phyloP scores from a whole-genome alignment of 1,140 invertebrate genomes.

The Ceratina australensis region DNA sequence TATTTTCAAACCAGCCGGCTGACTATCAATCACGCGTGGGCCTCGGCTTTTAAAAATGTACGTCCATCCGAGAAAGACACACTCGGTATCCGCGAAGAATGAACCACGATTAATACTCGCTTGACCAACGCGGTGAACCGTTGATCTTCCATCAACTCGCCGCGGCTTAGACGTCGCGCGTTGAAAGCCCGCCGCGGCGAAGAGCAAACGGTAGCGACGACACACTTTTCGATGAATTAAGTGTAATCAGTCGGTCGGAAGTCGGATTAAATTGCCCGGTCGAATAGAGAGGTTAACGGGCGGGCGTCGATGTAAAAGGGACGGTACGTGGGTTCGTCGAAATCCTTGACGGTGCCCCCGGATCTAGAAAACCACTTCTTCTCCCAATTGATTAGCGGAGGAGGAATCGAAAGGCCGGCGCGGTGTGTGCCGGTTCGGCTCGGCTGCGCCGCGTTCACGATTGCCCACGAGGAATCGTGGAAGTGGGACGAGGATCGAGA shows the following conservation, averaged over 20 bases:
- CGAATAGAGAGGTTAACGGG: slow-evolving; percentile 43
- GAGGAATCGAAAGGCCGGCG: slow-evolving; percentile 39
- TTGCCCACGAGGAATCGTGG: neutral
- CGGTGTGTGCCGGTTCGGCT: neutral
- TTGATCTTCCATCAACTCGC: slow-evolving; percentile 4
- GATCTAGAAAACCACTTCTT: slow-evolving; percentile 57
- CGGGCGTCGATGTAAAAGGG: slow-evolving; percentile 34
- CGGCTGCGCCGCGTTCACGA: neutral
- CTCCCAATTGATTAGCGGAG: slow-evolving; percentile 49
- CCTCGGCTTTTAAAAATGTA: neutral
- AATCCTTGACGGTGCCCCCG: slow-evolving; percentile 62
- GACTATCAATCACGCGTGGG: neutral
- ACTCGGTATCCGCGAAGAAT: neutral
- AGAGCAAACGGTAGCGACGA: slow-evolving; percentile 32
- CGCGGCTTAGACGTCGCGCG: neutral
- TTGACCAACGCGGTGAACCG: neutral
- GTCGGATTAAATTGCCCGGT: slow-evolving; percentile 36
- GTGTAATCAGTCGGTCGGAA: slow-evolving; percentile 28
- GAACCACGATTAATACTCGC: neutral
- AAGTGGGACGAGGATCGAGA: neutral
- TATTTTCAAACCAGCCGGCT: neutral
- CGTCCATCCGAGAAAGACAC: neutral
- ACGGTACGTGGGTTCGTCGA: slow-evolving; percentile 44
- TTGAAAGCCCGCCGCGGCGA: neutral
- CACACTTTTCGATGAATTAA: slow-evolving; percentile 52